These are phyloP conservation scores for Spodoptera frugiperda DNA, from an alignment of 1,140 invertebrate species.

Conservation along the genomic window DNA sequence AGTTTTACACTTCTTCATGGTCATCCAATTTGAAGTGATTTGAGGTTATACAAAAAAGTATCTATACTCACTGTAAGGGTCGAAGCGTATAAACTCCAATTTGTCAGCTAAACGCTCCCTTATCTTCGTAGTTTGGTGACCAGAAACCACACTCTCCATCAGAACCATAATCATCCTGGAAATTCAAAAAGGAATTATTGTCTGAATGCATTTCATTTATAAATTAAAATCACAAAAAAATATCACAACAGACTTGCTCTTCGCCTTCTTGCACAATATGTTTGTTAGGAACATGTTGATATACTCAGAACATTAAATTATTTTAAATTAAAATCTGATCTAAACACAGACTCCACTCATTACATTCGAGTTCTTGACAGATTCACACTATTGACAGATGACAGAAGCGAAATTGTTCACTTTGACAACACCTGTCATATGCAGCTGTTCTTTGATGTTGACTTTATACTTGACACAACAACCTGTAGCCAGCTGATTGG, in stretches of 20 bases:
- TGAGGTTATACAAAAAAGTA: constrained; percentile 6
- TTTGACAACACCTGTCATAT: background rate
- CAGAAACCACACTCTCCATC: constrained; percentile 91
- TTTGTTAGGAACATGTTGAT: constrained; percentile 79
- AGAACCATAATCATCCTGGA: constrained; percentile 91
- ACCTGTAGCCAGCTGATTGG: background rate
- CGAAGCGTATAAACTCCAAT: constrained; percentile 90
- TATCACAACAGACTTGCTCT: constrained; percentile 77
- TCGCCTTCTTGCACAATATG: constrained; percentile 79
- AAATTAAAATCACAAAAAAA: constrained; percentile 7
- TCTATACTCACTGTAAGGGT: constrained; percentile 92
- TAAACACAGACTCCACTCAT: background rate
- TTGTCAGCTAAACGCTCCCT: constrained; percentile 92
- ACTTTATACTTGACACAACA: background rate
- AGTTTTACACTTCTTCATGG: constrained; percentile 9
- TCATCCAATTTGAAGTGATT: background rate
- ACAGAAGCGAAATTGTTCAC: too few species aligned
- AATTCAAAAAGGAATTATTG: constrained; percentile 50
- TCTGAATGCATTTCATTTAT: background rate
- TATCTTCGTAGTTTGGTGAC: constrained; percentile 89
- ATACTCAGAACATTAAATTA: background rate
- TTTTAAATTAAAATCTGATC: background rate
- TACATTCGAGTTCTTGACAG: background rate
- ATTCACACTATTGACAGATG: too few species aligned
- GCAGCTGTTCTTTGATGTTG: background rate